Evolutionary conservation across 2,113 vertebrate species (phyloP).

Genomic region (Pseudorectes ferrugineus): DNA sequence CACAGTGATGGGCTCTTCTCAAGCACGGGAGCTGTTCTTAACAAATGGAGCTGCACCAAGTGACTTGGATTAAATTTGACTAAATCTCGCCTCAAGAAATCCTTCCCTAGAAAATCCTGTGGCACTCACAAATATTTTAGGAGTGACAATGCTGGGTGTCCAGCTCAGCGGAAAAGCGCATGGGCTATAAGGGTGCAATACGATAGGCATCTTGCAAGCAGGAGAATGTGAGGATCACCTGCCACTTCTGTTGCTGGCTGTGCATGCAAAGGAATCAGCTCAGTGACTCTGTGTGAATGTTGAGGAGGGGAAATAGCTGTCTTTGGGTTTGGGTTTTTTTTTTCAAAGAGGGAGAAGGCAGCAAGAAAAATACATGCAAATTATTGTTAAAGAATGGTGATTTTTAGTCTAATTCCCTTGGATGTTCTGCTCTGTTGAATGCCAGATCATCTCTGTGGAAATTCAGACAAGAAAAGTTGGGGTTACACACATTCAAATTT

Average conservation of each 20-base stretch:
- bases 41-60: conserved; percentile 9
- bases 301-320: not conserved
- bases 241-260: not conserved
- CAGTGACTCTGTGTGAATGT: not conserved
- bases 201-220: not conserved
- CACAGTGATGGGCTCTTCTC: conserved; percentile 7
- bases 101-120: conserved; percentile 51
- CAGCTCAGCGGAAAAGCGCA: conserved; percentile 6
- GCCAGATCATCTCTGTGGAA: not conserved
- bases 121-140: conserved; percentile 45
- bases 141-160: conserved; percentile 20
- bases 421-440: not conserved
- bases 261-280: not conserved
- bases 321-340: not conserved
- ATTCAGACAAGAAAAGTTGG: not conserved
- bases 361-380: not conserved
- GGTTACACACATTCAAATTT: not conserved
- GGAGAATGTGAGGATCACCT: not conserved
- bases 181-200: not conserved
- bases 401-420: not conserved
- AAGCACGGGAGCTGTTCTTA: conserved; percentile 14
- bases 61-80: conserved; percentile 60
- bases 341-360: not conserved
- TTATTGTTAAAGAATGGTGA: not conserved
- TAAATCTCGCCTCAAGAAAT: conserved; percentile 55